Base-by-base conservation (phyloP, 2,888 invertebrate species). In the Tenthredo scrophulariae region DNA sequence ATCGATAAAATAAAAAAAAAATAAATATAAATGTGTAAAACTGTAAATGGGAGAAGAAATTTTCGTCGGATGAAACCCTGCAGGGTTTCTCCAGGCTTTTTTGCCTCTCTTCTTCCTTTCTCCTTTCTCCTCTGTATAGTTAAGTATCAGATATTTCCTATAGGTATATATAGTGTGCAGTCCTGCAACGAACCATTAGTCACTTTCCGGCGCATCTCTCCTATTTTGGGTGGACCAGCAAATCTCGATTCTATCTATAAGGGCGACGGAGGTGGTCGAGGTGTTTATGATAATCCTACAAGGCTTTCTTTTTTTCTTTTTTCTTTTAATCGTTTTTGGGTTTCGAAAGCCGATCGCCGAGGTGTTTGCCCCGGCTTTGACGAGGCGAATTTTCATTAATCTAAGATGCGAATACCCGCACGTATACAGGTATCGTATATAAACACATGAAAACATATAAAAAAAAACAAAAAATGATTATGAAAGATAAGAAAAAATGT, bases 231-330 rank as follows among this genome's bases (percentile, higher is more conserved):
- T 84, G 85, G 86, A 88, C 87, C 88, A 87, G 88, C 88, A 88
- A 90, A 90, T 90, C 88, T 89, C 70, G 46, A 89, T 91, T 92
- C 88, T 90, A 85, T 84, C 85, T 87, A 87, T 54, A 83, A 70
- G 33, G 70, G 43, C 84, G 86, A 89, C 87, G 86, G 88, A 89
- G 89, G 89, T 89, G 89, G 89, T 85, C 85, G 85, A 89, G 88
- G 90, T 90, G 91, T 92, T 92, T 91, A 91, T 91, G 91, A 88
- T 90, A 91, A 91, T 91, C 88, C 85, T 85, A 88, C 88, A 87
- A 86, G 88, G 88, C 86, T 43, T 74, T 70, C 29, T 70, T 29
- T 70, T 37, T 70, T 37, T 37, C 1, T 37, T 29, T 88, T 85
- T 15, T 33, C 13, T 33, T 33, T 54, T 79, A 2, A 88, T 29